Base-by-base conservation (phyloP, 1,140 invertebrate species). In the Triops longicaudatus region DNA sequence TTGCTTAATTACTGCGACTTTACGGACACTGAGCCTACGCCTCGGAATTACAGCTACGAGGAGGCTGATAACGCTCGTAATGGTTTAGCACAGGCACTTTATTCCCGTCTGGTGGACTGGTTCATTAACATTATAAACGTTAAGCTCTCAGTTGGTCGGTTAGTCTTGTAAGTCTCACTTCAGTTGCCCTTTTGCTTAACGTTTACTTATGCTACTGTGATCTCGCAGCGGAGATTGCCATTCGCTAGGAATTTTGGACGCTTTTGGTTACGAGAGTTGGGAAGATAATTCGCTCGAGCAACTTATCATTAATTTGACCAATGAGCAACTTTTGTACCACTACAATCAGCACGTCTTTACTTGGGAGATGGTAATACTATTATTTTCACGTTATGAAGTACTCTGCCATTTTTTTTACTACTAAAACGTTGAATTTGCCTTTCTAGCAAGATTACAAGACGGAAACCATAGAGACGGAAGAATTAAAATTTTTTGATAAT, bases 251-350 rank as follows among this genome's bases (percentile, higher is more conserved):
- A 85, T 97, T 72, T 83, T 96, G 78, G 95, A 97, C 82, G 89
- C 94, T 81, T 96, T 92, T 83, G 95, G 95, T 1, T 96, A 97
- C 81, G 95, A 97, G 85, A 95, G 94, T 82, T 95, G 93, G 82
- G 81, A 82, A 73, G 73, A 28, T 17, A 97, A 97, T 84, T 88
- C 90, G 77, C 85, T 96, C 75, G 93, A 96, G 80, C 94, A 97
- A 83, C 85, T 96, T 1, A 90, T 94, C 77, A 90, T 96, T 0
- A 97, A 97, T 81, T 91, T 93, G 1, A 88, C 94, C 78, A 96
- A 95, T 81, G 93, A 96, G 82, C 92, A 95, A 83, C 87, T 97
- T 79, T 93, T 95, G 81, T 95, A 93, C 83, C 90, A 92, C 79
- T 94, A 94, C 83, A 92, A 94, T 81, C 93, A 96, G 84, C 88